Base-by-base conservation (phyloP, 1,140 invertebrate species). In the Dreissena rostriformis region DNA sequence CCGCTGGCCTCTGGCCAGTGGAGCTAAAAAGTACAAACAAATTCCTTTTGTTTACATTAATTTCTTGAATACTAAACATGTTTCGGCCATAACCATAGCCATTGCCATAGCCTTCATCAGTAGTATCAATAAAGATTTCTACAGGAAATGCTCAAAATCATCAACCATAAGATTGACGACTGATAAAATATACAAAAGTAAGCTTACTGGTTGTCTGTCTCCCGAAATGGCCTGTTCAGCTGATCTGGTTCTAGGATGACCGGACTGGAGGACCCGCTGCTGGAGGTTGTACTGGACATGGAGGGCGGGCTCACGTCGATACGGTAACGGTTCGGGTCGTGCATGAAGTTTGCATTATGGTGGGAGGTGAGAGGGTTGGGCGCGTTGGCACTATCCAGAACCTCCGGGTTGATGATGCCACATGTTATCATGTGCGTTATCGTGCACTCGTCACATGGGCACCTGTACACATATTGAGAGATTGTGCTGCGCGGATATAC, bases 361-460 rank as follows among this genome's bases (percentile, higher is more conserved):
- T 73, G 74, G 12, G 85, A 80, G 24, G 82, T 84, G 39, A 86
- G 57, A 15, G 66, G 84, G 72, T 81, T 84, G 19, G 85, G 72
- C 55, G 78, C 76, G 39, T 88, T 79, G 28, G 78, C 82, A 55
- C 71, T 89, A 73, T 89, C 90, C 70, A 88, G 82, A 65, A 87
- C 88, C 39, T 93, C 92, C n/a, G 91, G 91, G 65, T 90, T 91
- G 53, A 93, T 91, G 55, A 93, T 92, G 55, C 92, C 92, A 90
- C 93, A 93, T 1, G 92, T 93, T 55, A 93, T 93, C 90, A 93
- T 91, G 71, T 93, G 92, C 24, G 91, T 92, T 57, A 92, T 93
- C 49, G 92, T 93, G 84, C 92, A 93, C 71, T 94, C 93, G 89
- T 94, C 92, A 91, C 92, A 93, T 1, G 93, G 91, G 89, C 93